These are phyloP conservation scores for Apamea monoglypha DNA, from an alignment of 2,888 invertebrate species.

Conservation along the genomic window DNA sequence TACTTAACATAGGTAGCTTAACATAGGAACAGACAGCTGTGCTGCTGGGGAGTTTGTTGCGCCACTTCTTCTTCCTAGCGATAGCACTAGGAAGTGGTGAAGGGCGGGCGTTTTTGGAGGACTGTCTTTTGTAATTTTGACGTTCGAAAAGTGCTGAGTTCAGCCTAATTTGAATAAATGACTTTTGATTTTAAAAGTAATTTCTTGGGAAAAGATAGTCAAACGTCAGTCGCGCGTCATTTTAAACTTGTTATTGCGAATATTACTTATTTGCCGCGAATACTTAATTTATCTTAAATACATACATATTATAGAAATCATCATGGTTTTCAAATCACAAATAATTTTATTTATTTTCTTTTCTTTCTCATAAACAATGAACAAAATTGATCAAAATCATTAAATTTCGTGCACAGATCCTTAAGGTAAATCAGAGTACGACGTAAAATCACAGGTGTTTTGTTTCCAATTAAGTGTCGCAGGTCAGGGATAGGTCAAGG, in stretches of 20 bases:
- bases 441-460: neutral
- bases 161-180: no score
- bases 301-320: no score
- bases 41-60: no score
- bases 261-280: neutral
- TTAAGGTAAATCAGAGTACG: neutral
- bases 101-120: no score
- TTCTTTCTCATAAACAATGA: neutral
- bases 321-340: neutral
- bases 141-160: no score
- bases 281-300: no score
- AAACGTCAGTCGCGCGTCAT: neutral
- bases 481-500: conserved; percentile 27
- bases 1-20: no score
- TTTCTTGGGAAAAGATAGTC: neutral
- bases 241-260: neutral
- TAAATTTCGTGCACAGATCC: neutral
- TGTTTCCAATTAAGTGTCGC: conserved; percentile 17
- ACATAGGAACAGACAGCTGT: no score
- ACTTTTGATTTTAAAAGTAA: neutral
- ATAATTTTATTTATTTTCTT: neutral
- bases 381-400: neutral
- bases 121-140: no score
- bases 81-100: no score
- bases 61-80: no score